Evolutionary conservation across 2,888 invertebrate species (phyloP), one percentile per base, ranked within the genome.

Genomic region (Aelia acuminata): DNA sequence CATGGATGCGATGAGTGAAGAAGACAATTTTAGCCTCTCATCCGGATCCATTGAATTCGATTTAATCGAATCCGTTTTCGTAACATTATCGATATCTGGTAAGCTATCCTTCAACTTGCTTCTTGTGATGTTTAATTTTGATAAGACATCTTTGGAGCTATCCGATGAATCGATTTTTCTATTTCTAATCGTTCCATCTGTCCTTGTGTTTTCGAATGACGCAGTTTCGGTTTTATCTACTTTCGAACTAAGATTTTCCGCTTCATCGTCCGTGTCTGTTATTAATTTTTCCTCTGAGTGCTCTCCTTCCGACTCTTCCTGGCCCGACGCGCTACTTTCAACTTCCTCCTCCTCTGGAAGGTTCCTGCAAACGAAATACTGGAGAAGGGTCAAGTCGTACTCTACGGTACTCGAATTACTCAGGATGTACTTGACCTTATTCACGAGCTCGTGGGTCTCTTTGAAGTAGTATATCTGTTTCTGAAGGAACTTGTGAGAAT

Each of bases 401-500:
- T 70, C 18, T 0, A 35, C 35, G 0, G 63, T 35, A 20, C 63
- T 70, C 1, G 63, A 70, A 35, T 70, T 3, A 70, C 20, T 70
- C 13, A 70, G 35, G 18, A 70, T 70, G 7, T 70, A 18, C 35
- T 35, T 70, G 35, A 70, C 13, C 13, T 70, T 70, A 70, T 20
- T 35, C 22, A 70, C 5, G 5, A 70, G 1, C 63, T 70, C 63
- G 7, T 70, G 20, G 20, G 63, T 35, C 35, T 70, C 63, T 35
- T 70, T 70, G 35, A 70, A 70, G 35, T 70, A 35, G 7, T 70
- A 20, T 20, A 70, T 70, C 63, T 70, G 31, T 20, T 35, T 70
- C 18, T 70, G 63, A 70, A 70, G 63, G 63, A 70, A 70, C 35
- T 70, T 70, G 8, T 70, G 63, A 1, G 63, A 70, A 26, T 70